Evolutionary conservation across 2,888 invertebrate species (phyloP).

Genomic region (Rambutsinella grinnellia): DNA sequence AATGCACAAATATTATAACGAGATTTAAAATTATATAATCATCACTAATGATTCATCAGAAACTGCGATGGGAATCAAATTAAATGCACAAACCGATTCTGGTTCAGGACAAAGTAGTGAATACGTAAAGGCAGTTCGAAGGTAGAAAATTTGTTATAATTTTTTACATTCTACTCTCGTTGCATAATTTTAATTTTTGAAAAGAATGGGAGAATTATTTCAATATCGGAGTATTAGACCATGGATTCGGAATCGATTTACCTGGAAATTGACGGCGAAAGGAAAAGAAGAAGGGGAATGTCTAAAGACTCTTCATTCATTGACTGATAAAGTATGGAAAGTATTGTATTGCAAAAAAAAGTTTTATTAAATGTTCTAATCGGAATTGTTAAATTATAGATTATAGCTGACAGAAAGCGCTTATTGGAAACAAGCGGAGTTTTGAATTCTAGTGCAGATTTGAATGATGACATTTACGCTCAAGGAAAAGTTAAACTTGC

Average conservation of each 20-base stretch:
- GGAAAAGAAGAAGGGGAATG: constrained; percentile 71
- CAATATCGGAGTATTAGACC: constrained; percentile 67
- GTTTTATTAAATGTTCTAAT: not conserved
- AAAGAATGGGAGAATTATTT: constrained; percentile 22
- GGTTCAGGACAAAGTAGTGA: no score
- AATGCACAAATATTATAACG: no score
- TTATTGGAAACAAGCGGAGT: not conserved
- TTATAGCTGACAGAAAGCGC: not conserved
- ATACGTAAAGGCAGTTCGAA: constrained; percentile 69
- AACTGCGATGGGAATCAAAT: constrained; percentile 85
- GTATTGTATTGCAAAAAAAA: not conserved
- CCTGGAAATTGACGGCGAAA: constrained; percentile 70
- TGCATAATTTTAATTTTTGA: no score
- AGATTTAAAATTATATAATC: no score
- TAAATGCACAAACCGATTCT: constrained; percentile 76
- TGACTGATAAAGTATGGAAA: constrained; percentile 69
- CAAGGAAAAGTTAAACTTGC: not conserved
- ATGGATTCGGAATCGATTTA: constrained; percentile 72
- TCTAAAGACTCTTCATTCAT: constrained; percentile 72
- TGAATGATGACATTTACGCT: not conserved
- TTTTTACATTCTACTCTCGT: no score
- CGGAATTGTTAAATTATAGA: not conserved
- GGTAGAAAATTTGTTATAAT: no score
- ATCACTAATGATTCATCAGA: no score
- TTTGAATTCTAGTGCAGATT: not conserved